A percentile compares a stretch with the other conserved stretches of the same genome.
Evolutionary conservation across 2,888 invertebrate genomes (phyloP).

Genomic region (Leptarthrus brevirostris): DNA sequence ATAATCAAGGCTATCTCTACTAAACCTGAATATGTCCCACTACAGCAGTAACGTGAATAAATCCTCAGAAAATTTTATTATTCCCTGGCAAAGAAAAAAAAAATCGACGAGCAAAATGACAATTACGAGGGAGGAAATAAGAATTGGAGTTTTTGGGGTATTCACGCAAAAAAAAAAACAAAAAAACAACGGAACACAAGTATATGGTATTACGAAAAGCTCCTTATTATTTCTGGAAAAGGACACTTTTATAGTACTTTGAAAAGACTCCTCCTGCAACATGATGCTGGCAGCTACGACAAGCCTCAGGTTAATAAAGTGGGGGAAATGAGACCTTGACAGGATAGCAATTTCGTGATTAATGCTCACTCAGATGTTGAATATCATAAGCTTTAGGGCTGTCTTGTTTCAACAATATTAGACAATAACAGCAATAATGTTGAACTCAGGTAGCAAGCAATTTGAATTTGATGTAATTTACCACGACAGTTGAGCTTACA

Average conservation of each 20-base stretch:
- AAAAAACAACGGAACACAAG: no score
- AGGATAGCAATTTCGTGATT: background rate
- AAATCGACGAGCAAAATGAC: constrained; percentile 11
- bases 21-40: background rate
- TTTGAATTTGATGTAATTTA: no score
- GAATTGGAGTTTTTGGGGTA: background rate
- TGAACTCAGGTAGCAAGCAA: no score
- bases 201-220: constrained; percentile 19
- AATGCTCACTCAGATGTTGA: background rate
- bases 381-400: background rate
- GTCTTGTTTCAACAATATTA: background rate
- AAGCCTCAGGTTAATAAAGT: background rate
- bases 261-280: background rate
- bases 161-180: background rate
- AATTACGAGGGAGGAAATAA: background rate
- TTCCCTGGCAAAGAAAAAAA: background rate
- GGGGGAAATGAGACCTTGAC: background rate
- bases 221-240: background rate
- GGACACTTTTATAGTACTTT: background rate
- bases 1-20: constrained; percentile 22
- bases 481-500: no score
- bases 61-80: constrained; percentile 26
- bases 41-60: constrained; percentile 15
- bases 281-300: background rate
- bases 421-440: background rate